Evolutionary conservation across 2,113 vertebrate genomes (phyloP), one percentile per base, ranked within the genome.

Genomic region (Asarcornis scutulata): DNA sequence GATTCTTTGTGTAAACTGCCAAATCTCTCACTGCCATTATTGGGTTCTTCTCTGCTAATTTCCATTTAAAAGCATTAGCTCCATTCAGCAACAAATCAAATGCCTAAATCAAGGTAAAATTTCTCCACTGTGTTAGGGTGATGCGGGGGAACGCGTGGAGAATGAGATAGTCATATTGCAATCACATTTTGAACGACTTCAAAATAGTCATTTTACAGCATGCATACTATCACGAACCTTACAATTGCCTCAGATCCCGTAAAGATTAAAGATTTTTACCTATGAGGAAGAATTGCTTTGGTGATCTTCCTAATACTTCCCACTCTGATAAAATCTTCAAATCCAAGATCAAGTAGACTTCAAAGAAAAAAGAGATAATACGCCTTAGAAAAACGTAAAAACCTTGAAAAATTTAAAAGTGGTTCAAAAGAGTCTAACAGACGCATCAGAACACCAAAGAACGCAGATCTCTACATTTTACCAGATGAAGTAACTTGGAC

Each of bases 271-370:
- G 26, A 25, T 66, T 86, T 96, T 98, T 96, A 98, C 98, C 98
- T 98, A 14, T 98, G 94, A 21, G 98, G 98, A 92, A 98, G 95
- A 85, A 98, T 77, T n/a, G 98, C 98, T 95, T 98, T 98, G 5
- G 98, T 97, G 80, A 98, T 98, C 97, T 98, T 98, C 86, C 98
- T 97, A 74, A 98, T 60, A 46, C 98, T 98, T 90, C 98, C 98
- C 89, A 98, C 98, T 97, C 98, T 92, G 97, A 98, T 93, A 86
- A 98, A 98, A 62, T 97, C 96, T 81, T 98, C 97, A 96, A 98
- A 98, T 76, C 98, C 98, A 38, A 98, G 97, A 85, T 97, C 91
- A 3, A 98, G 97, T 72, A 98, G 96, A 31, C 98, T 98, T 93
- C 5, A 89, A 95, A 88, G 66, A 85, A 95, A 89, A 89, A 60